Base-by-base conservation (phyloP, 2,888 invertebrate genomes). In the Pandemis cinnamomeana region DNA sequence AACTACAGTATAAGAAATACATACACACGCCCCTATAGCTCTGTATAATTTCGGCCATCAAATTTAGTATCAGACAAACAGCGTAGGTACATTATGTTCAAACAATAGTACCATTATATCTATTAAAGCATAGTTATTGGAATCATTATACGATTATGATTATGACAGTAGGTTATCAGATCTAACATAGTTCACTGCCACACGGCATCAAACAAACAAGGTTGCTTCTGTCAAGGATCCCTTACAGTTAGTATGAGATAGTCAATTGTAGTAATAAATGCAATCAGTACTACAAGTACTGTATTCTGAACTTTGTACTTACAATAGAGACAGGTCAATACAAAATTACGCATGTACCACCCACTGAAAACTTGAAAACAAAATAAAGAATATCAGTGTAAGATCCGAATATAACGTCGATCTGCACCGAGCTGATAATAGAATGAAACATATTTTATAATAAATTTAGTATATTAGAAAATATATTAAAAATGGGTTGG, bases 111-210 rank as follows among this genome's bases (percentile, higher is more conserved):
- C 15, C 41, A 53, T 48, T 36, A 27, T 36, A 48, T 36, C 44
- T 48, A 58, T 58, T 55, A 55, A 55, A 58, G 58, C 20, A 27
- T 58, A 27, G 58, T n/a, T 7, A 27, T 5, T 58, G 58, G 27
- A 58, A 58, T 58, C 20, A 20, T 55, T 55, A 55, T 8, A 55
- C 15, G 20, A 20, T 8, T 55, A 55, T 55, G 55, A 7, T 20
- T 55, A 20, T 13, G 27, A 8, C 13, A 51, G 13, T 53, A 67
- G 75, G 69, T 76, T 77, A 79, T 78, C 76, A 69, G 76, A 75
- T 73, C 71, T 75, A 71, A 79, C 78, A 83, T 76, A 78, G 84
- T 83, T 85, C 86, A 87, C 84, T 84, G 87, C 84, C 82, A 84
- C 78, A 78, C 78, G 67, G 78, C 81, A 76, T 80, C 82, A 82